These are phyloP conservation scores for Gorsachius magnificus DNA, from an alignment of 2,797 vertebrate species.

Conservation along the genomic window DNA sequence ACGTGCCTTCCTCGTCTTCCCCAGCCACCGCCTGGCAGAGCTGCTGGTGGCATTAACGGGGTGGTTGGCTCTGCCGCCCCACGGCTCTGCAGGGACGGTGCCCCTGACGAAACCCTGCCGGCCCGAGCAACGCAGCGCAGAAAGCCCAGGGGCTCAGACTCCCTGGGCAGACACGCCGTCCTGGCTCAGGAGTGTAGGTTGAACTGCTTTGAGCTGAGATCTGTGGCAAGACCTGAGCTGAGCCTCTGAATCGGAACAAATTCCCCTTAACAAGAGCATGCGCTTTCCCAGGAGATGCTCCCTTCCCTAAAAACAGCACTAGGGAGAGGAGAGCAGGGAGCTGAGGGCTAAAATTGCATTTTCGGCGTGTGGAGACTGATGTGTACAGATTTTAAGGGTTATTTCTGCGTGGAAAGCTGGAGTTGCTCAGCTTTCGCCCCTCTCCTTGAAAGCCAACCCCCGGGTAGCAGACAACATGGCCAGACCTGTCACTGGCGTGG, in stretches of 20 bases:
- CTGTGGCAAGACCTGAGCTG: not conserved
- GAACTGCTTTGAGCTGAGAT: not conserved
- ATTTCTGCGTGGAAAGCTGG: not conserved
- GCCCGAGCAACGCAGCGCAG: accelerated
- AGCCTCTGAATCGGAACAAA: not conserved
- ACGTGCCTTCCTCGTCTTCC: not conserved
- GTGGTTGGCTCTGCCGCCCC: too few species aligned
- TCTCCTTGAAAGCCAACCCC: not conserved
- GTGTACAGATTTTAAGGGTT: not conserved
- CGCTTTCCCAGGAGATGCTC: not conserved
- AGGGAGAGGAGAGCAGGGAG: not conserved
- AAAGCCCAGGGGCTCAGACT: not conserved
- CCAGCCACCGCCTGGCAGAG: not conserved
- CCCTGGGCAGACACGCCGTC: not conserved
- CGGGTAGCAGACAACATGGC: not conserved
- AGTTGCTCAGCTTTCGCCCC: not conserved
- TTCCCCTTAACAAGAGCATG: not conserved
- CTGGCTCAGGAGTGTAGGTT: not conserved
- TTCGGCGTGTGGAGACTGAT: not conserved
- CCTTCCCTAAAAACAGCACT: not conserved
- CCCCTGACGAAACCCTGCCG: not conserved
- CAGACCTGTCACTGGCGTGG: accelerated
- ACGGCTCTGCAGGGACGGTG: not conserved
- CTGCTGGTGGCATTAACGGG: accelerated
- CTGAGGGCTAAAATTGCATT: not conserved